Percentiles rank a stretch among this genome's conserved stretches.
phyloP scores from a whole-genome alignment of 1,140 invertebrate species.

The Aradophagus sp. region DNA sequence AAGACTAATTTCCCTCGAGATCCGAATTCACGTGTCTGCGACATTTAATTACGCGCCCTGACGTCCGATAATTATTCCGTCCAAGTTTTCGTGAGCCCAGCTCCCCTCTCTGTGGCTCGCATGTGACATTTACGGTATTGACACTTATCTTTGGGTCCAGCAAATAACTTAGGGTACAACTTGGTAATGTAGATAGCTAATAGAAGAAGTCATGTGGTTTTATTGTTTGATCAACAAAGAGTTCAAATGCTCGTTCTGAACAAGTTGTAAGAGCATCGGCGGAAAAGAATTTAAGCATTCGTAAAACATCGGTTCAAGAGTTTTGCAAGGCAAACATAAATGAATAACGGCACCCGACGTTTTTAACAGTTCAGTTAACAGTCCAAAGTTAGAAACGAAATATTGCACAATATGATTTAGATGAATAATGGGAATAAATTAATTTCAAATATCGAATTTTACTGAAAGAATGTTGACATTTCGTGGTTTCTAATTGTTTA shows the following conservation, averaged over 20 bases:
- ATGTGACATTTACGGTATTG: slow-evolving; percentile 53
- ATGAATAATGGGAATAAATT: too few relatives aligned
- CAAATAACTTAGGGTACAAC: slow-evolving; percentile 58
- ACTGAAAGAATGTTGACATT: too few relatives aligned
- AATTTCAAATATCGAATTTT: too few relatives aligned
- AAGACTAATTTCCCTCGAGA: slow-evolving; percentile 51
- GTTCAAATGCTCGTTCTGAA: slow-evolving; percentile 28
- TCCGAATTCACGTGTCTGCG: slow-evolving; percentile 7
- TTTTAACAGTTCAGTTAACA: too few relatives aligned
- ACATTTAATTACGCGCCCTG: slow-evolving; percentile 31
- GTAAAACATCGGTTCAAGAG: too few relatives aligned
- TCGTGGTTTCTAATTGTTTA: too few relatives aligned
- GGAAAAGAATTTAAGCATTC: slow-evolving; percentile 3
- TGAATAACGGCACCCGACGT: too few relatives aligned
- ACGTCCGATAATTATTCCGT: slow-evolving; percentile 40
- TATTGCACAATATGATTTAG: too few relatives aligned
- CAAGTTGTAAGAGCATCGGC: slow-evolving; percentile 34
- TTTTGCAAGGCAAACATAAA: too few relatives aligned
- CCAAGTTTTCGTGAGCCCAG: slow-evolving; percentile 2
- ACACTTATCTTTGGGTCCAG: slow-evolving; percentile 48
- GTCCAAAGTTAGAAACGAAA: too few relatives aligned
- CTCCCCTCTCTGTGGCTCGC: slow-evolving; percentile 10
- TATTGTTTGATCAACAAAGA: slow-evolving; percentile 65
- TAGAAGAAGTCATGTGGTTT: slow-evolving; percentile 70
- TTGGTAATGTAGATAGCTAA: slow-evolving; percentile 67